Evolutionary conservation across 2,888 invertebrate species (phyloP), one percentile per base, ranked within the genome.

Genomic region (Beris morrisii): DNA sequence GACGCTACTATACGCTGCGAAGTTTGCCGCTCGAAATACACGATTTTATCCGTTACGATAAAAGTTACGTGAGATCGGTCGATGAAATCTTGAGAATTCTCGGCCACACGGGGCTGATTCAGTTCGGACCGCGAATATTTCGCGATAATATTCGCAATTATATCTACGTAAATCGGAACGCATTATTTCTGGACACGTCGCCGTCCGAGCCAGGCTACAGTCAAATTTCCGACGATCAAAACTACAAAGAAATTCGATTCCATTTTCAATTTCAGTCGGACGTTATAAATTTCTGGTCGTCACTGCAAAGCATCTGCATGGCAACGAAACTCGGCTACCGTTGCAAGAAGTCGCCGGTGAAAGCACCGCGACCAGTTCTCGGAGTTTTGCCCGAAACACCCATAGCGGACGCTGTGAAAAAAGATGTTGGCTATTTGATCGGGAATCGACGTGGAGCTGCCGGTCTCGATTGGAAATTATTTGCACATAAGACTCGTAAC

Each of bases 391-490:
- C 57, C 5, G 57, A 57, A 28, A 74, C 75, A 0, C 65, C 67
- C 2, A 77, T 78, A 50, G 74, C 75, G 0, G 74, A 78, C 56
- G 81, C 79, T 1, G 61, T 73, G 0, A 73, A 74, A 6, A 74
- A 79, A 50, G 88, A 89, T 72, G 77, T 72, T 5, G 89, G 89
- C 0, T 74, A 79, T 5, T 80, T 90, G 43, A 91, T 91, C 0
- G 93, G 93, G 0, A 91, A 93, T 80, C 82, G 82, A 4, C 43
- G 31, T 1, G 91, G 90, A 2, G 90, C 91, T 0, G 90, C 85
- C 12, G 91, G 92, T 0, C 79, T 90, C 0, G 89, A 91, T 75
- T 88, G 90, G 0, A 82, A 85, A 0, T 80, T 91, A 22, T 91
- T 87, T 80, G 79, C 87, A 0, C 88, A 88, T 73, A 76, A 87